Evolutionary conservation across 2,797 vertebrate species (phyloP).

Genomic region (Peromyscus eremicus): DNA sequence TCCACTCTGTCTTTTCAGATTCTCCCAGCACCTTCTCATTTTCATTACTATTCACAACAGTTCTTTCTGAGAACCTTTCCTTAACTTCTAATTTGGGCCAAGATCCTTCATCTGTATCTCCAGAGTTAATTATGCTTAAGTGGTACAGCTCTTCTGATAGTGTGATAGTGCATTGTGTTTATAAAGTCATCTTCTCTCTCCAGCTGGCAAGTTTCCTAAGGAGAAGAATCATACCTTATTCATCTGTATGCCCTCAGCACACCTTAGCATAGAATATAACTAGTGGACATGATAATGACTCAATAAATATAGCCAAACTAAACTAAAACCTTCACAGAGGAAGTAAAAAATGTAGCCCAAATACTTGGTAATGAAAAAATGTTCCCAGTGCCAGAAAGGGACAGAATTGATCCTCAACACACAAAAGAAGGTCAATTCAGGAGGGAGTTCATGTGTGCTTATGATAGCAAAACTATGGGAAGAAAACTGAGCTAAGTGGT

Average conservation of each 20-base stretch:
- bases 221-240: not conserved
- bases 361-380: not conserved
- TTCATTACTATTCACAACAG: not conserved
- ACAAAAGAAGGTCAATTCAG: not conserved
- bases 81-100: not conserved
- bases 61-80: not conserved
- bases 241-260: not conserved
- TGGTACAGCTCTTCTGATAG: not conserved
- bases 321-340: not conserved
- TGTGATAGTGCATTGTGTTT: not conserved
- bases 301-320: not conserved
- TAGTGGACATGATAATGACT: not conserved
- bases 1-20: not conserved
- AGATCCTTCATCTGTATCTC: not conserved
- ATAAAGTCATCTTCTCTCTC: not conserved
- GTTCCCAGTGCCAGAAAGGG: not conserved
- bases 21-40: not conserved
- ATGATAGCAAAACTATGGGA: not conserved
- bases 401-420: not conserved
- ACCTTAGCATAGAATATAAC: not conserved
- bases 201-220: not conserved
- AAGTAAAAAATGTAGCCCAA: not conserved
- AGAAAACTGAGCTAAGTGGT: not conserved
- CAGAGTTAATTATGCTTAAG: not conserved
- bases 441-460: not conserved